Evolutionary conservation across 2,888 invertebrate genomes (phyloP).

Genomic region (Coenonympha glycerion): DNA sequence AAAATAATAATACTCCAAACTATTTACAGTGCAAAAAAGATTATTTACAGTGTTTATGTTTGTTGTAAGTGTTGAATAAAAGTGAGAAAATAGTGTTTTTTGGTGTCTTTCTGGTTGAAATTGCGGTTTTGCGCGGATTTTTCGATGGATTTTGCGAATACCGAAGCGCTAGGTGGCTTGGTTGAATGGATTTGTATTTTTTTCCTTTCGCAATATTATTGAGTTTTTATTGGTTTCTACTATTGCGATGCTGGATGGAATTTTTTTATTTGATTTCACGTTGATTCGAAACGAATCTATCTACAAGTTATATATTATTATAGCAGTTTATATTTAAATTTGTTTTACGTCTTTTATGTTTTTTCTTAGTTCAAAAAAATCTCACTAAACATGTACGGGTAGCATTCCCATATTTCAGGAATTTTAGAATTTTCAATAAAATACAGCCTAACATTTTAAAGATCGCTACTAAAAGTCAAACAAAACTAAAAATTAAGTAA

Average conservation of each 20-base stretch:
- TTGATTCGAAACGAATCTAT: no score
- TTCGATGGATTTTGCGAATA: constrained; percentile 1
- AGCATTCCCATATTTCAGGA: no score
- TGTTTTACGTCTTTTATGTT: no score
- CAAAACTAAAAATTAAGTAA: no score
- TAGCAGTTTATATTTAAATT: no score
- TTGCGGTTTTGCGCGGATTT: neutral
- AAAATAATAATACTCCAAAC: neutral
- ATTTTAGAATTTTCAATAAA: no score
- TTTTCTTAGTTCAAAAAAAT: no score
- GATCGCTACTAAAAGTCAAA: no score
- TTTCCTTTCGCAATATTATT: neutral
- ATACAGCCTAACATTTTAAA: no score
- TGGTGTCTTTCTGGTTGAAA: constrained; percentile 3
- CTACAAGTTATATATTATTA: no score
- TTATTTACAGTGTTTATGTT: neutral
- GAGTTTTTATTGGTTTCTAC: neutral
- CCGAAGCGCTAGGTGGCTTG: neutral
- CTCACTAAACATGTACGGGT: no score
- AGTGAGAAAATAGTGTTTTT: neutral
- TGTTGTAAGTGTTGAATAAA: neutral
- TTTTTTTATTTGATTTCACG: neutral
- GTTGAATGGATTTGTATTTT: neutral
- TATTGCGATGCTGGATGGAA: neutral
- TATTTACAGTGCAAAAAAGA: constrained; percentile 1